A percentile compares a stretch with the other conserved stretches of the same genome.
Conservation (phyloP, 2,888 invertebrate genomes). For the Chydorus sphaericus region DNA sequence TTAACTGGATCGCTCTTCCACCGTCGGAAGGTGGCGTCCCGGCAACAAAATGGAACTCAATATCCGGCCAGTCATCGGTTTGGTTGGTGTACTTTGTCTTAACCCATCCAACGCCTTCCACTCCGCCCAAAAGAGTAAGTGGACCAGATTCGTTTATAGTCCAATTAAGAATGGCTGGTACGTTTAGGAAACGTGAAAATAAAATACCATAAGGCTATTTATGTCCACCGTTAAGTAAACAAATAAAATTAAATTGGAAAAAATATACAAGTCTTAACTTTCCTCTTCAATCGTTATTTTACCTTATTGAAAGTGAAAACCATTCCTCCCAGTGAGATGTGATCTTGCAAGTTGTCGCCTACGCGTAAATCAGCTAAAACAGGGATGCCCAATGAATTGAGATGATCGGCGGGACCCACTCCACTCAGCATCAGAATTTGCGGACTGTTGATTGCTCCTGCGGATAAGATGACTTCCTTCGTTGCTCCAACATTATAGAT, state of each 20-base stretch:
- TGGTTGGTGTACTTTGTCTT: conserved; percentile 37
- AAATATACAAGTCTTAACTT: neutral
- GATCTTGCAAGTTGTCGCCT: conserved; percentile 42
- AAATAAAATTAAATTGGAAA: neutral
- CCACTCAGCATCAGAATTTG: conserved; percentile 68
- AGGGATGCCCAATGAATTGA: conserved; percentile 39
- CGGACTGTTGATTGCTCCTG: conserved; percentile 61
- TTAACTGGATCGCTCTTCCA: conserved; percentile 27
- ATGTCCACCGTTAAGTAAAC: conserved; percentile 4
- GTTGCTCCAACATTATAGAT: conserved; percentile 50
- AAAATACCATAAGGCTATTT: conserved; percentile 20
- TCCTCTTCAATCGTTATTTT: conserved; percentile 15
- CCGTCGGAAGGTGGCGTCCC: conserved; percentile 55
- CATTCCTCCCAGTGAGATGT: conserved; percentile 47
- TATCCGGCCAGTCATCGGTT: conserved; percentile 62
- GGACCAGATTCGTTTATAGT: neutral
- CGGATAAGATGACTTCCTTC: conserved; percentile 59
- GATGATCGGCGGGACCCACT: conserved; percentile 46
- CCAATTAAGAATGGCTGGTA: conserved; percentile 23
- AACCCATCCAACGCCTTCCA: conserved; percentile 28
- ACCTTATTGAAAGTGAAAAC: conserved; percentile 36
- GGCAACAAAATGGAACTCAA: conserved; percentile 77
- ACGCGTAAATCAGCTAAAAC: conserved; percentile 22
- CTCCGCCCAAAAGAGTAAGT: neutral
- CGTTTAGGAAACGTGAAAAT: neutral